phyloP scores from a whole-genome alignment of 1,140 invertebrate species.

The Popillia japonica region DNA sequence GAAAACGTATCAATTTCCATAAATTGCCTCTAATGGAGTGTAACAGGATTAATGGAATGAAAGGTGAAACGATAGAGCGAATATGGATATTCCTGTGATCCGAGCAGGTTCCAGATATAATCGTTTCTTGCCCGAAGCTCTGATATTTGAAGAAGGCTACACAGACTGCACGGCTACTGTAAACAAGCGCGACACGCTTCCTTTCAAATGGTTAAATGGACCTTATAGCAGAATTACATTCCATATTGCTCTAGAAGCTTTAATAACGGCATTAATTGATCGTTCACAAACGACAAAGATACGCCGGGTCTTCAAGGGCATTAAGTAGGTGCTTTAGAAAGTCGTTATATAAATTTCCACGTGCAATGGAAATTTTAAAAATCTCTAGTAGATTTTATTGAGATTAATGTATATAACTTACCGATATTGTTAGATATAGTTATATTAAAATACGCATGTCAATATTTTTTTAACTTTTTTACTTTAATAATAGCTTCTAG shows the following conservation, averaged over 20 bases:
- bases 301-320: neutral
- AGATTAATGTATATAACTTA: no score
- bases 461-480: no score
- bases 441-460: no score
- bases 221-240: neutral
- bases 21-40: slow-evolving; percentile 6
- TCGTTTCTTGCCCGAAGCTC: neutral
- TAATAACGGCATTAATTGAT: neutral
- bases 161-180: neutral
- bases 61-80: neutral
- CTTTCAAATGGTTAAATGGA: neutral
- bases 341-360: no score
- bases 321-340: no score
- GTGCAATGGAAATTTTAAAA: no score
- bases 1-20: slow-evolving; percentile 6
- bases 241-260: neutral
- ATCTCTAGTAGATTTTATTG: no score
- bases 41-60: slow-evolving; percentile 6
- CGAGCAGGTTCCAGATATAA: neutral
- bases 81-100: neutral
- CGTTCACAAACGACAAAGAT: neutral
- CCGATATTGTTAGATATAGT: no score
- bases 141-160: neutral
- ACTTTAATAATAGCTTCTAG: no score
- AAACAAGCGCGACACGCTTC: neutral